A percentile compares a stretch with the other conserved stretches of the same genome.
Evolutionary conservation across 92 coral and sea anemone genomes (phyloP).

Genomic region (Montipora capitata): DNA sequence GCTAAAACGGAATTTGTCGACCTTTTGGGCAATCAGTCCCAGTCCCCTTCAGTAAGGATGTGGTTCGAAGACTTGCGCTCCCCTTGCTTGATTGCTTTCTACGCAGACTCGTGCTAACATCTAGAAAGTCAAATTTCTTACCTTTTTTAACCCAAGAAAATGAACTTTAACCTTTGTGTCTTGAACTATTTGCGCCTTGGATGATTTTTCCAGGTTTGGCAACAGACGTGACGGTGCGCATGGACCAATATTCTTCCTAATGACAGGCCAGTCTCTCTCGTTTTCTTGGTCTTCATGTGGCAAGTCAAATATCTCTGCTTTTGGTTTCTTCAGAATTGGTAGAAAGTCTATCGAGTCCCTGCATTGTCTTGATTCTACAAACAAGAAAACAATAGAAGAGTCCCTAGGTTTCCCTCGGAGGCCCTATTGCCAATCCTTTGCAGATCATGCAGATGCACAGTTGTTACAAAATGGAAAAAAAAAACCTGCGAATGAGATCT

Average conservation of each 20-base stretch:
- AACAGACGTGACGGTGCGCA: neutral
- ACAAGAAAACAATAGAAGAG: no score
- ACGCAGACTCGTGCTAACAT: no score
- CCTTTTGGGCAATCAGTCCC: no score
- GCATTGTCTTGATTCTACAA: neutral
- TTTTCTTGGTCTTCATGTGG: neutral
- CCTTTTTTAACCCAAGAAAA: constrained; percentile 52
- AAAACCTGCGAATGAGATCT: no score
- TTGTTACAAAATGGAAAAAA: no score
- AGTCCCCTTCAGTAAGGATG: no score
- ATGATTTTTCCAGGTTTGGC: neutral
- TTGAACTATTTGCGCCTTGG: neutral
- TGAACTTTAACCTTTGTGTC: constrained; percentile 42
- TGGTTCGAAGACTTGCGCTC: no score
- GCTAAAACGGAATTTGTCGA: no score
- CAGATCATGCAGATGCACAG: no score
- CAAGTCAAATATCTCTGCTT: constrained; percentile 20
- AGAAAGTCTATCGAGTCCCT: constrained; percentile 20
- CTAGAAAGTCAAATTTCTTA: neutral
- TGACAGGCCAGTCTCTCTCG: neutral
- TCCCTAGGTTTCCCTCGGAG: neutral
- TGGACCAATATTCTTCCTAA: neutral
- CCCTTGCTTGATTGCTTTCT: no score
- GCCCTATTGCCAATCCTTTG: no score
- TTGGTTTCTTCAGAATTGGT: constrained; percentile 13